A percentile compares a stretch with the other conserved stretches of the same genome.
Evolutionary conservation across 2,797 vertebrate species (phyloP).

Genomic region (Enteromius mattozi): DNA sequence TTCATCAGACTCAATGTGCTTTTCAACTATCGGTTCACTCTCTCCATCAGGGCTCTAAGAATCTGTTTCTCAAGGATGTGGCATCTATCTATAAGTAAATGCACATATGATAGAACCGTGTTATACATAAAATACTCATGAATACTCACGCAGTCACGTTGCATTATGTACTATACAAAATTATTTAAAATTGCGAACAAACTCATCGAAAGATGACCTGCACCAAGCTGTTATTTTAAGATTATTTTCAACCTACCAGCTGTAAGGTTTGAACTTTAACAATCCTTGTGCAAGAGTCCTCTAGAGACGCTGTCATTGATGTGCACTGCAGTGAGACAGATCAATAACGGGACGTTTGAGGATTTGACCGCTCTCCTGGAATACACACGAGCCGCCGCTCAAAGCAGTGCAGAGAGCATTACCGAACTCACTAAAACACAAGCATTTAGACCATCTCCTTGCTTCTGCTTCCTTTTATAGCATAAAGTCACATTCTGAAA

Average conservation of each 20-base stretch:
- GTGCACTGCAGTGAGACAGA: constrained; percentile 18
- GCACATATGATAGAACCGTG: neutral
- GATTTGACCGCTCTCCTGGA: constrained; percentile 19
- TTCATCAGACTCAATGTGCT: neutral
- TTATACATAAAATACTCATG: neutral
- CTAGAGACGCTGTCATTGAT: constrained; percentile 16
- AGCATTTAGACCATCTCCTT: neutral
- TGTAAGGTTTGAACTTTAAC: constrained; percentile 7
- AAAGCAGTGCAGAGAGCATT: neutral
- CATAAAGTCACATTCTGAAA: neutral
- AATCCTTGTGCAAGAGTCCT: constrained; percentile 19
- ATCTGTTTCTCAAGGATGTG: neutral
- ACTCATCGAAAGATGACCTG: neutral
- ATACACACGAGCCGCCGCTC: neutral
- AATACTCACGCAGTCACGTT: neutral
- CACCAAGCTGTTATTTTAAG: constrained; percentile 10
- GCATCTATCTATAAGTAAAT: neutral
- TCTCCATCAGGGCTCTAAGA: neutral
- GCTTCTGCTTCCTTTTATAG: neutral
- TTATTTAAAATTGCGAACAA: neutral
- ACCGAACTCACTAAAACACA: neutral
- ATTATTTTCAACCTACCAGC: neutral
- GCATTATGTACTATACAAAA: neutral
- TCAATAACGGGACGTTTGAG: constrained; percentile 19
- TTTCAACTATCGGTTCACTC: neutral